Conservation (phyloP, 1,140 invertebrate genomes). For the Brachionus manjavacas region DNA sequence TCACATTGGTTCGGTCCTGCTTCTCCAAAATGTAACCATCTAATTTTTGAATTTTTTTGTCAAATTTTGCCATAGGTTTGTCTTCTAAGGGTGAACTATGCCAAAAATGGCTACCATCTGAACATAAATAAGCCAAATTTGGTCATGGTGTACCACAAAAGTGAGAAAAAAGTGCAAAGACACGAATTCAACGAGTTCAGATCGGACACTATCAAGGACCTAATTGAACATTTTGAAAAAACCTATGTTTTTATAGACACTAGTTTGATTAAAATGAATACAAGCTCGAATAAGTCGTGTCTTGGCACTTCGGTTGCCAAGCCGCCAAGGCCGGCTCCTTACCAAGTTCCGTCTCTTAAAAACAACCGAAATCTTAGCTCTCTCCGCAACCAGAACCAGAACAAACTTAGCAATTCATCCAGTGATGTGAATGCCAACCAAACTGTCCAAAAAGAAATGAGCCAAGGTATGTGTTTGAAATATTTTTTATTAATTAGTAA, state of each 20-base stretch:
- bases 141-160: slow-evolving; percentile 3
- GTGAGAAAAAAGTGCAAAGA: neutral
- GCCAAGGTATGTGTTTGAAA: neutral
- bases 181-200: slow-evolving; percentile 2
- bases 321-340: neutral
- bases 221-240: slow-evolving; percentile 13
- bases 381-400: neutral
- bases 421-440: neutral
- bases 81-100: slow-evolving; percentile 1
- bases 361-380: neutral
- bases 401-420: neutral
- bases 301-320: neutral
- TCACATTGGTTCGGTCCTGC: neutral
- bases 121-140: slow-evolving; percentile 39
- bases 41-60: neutral
- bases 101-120: slow-evolving; percentile 26
- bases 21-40: slow-evolving; percentile 24
- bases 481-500: neutral
- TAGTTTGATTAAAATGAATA: slow-evolving; percentile 20
- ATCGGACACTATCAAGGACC: neutral
- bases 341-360: neutral
- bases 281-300: neutral
- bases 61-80: slow-evolving; percentile 5
- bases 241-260: slow-evolving; percentile 32
- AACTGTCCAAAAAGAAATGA: neutral